A percentile compares a stretch with the other conserved stretches of the same genome.
phyloP scores from a whole-genome alignment of 2,113 vertebrate genomes.

The Terrapene triunguis region DNA sequence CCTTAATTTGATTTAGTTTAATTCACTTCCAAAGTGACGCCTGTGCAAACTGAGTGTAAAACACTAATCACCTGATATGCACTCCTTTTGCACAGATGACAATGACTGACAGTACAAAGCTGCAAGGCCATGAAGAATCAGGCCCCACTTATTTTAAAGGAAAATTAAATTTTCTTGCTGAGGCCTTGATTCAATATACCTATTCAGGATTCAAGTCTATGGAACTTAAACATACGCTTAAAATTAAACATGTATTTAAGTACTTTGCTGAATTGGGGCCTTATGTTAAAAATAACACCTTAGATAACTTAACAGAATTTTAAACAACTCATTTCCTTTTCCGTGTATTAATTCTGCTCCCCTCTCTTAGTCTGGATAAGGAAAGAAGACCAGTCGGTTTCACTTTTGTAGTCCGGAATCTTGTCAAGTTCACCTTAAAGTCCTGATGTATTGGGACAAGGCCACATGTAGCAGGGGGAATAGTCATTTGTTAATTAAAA shows the following conservation, averaged over 20 bases:
- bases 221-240: not conserved
- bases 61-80: not conserved
- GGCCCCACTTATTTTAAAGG: not conserved
- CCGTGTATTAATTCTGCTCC: not conserved
- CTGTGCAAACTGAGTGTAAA: not conserved
- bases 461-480: constrained; percentile 19
- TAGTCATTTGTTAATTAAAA: constrained; percentile 36
- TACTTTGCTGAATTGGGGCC: not conserved
- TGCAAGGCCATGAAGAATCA: not conserved
- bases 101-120: not conserved
- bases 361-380: not conserved
- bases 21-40: not conserved
- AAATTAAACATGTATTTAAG: not conserved
- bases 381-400: too few relatives aligned
- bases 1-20: not conserved
- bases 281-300: not conserved
- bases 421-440: constrained; percentile 34
- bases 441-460: not conserved
- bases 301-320: constrained; percentile 17
- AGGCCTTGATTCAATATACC: not conserved
- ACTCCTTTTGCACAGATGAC: not conserved
- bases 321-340: constrained; percentile 28
- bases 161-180: not conserved
- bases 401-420: not conserved
- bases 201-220: rapidly evolving